Base-by-base conservation (phyloP, 2,113 vertebrate genomes). In the Anser brachyrhynchus region DNA sequence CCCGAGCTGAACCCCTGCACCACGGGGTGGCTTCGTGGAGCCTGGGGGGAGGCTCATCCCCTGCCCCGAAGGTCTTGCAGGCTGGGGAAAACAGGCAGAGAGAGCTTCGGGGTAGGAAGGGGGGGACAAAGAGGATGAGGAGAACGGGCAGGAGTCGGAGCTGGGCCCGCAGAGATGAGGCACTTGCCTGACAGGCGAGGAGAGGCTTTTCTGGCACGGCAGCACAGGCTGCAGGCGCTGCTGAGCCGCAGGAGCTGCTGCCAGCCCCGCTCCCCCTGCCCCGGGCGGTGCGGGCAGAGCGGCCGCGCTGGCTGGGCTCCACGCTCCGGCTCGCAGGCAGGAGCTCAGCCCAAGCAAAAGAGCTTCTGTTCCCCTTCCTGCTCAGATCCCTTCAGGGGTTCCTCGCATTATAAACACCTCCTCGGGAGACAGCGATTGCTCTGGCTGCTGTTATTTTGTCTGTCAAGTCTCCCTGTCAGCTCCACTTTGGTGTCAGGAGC, bases 351-450 rank as follows among this genome's bases (percentile, higher is more conserved):
- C 76, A 22, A 58, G 90, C 41, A 67, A 70, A 77, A 79, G 55
- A 89, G 77, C 86, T 96, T 73, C 91, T 91, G 92, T 74, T 93
- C 92, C 89, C 44, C 3, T 20, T 71, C 69, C 86, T 78, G 59
- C 76, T 86, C 90, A 44, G 31, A 79, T 90, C 62, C 82, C 90
- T 71, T 74, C 57, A 65, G 92, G 88, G 75, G 86, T 18, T 78
- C 80, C 77, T 92, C 1, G 2, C 43, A 2, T 84, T 94, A 76
- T 79, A 82, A 95, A 89, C 89, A 70, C 89, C 74, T 92, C 84
- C 87, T 44, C 6, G 1, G 80, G 95, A 90, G 89, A 31, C 31
- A 19, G 49, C 2, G 57, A 67, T 57, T 74, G 70, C 92, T 87
- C 80, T 37, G 91, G 49, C 89, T 93, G 86, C 89, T 66, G 66